Evolutionary conservation across 92 coral and sea anemone species (phyloP).

Genomic region (Epizoanthus ramosus): DNA sequence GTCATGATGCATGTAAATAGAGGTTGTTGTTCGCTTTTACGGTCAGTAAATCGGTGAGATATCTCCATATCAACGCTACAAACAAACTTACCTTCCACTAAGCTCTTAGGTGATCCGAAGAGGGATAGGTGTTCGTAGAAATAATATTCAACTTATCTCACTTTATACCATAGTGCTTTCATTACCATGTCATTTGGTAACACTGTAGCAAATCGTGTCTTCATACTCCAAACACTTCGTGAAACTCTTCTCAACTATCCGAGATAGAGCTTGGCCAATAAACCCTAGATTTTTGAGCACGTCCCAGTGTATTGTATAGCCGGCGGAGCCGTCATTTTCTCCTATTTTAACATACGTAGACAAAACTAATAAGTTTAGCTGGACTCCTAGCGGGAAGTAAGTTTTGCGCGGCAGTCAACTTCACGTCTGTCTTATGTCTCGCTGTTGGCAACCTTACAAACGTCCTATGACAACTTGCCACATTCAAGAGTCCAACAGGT

Average conservation of each 20-base stretch:
- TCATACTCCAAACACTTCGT: too few species aligned
- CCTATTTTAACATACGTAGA: conserved; percentile 1
- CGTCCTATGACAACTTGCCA: background rate
- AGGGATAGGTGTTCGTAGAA: background rate
- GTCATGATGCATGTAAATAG: background rate
- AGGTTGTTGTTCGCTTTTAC: background rate
- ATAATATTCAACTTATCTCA: background rate
- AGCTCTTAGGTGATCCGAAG: too few species aligned
- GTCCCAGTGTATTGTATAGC: background rate
- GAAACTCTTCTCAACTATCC: too few species aligned
- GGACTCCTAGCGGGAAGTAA: conserved; percentile 23
- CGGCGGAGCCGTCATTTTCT: background rate
- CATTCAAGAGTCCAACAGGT: background rate
- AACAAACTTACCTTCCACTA: background rate
- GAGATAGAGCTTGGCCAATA: too few species aligned
- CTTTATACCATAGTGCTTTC: background rate
- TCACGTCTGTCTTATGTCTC: background rate
- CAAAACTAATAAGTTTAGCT: conserved; percentile 9
- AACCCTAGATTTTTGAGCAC: background rate
- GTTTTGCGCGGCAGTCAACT: background rate
- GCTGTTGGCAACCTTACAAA: background rate
- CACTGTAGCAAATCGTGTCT: too few species aligned
- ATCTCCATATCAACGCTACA: background rate
- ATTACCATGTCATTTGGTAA: background rate
- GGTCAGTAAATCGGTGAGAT: background rate